These are phyloP conservation scores for Uria lomvia DNA, from an alignment of 2,113 vertebrate genomes.

Conservation along the genomic window DNA sequence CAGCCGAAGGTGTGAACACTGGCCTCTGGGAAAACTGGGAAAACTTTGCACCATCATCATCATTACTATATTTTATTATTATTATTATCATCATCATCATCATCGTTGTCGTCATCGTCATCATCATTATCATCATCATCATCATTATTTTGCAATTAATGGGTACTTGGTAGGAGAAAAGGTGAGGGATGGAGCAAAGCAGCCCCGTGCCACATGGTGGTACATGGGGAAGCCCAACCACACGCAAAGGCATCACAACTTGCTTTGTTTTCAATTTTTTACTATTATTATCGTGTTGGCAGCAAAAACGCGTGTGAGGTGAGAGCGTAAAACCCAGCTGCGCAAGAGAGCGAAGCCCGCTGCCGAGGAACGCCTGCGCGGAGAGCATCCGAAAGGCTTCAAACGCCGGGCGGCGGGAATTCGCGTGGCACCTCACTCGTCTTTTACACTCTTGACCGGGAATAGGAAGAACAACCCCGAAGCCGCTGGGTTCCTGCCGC, in stretches of 20 bases:
- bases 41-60: background rate
- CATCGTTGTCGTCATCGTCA: no score
- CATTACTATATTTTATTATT: no score
- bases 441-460: background rate
- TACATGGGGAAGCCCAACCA: background rate
- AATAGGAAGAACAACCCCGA: background rate
- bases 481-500: background rate
- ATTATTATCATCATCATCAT: background rate
- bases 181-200: background rate
- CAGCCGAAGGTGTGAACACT: background rate
- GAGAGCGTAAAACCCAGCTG: background rate
- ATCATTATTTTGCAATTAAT: no score
- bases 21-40: background rate
- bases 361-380: background rate
- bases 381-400: no score
- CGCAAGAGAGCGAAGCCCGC: background rate
- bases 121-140: no score
- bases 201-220: background rate
- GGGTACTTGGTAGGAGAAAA: background rate
- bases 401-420: background rate
- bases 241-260: no score
- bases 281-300: no score
- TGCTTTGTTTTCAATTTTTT: background rate
- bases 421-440: background rate
- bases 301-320: background rate